Base-by-base conservation (phyloP, 2,797 vertebrate genomes). In the Typhlichthys eigenmanni region DNA sequence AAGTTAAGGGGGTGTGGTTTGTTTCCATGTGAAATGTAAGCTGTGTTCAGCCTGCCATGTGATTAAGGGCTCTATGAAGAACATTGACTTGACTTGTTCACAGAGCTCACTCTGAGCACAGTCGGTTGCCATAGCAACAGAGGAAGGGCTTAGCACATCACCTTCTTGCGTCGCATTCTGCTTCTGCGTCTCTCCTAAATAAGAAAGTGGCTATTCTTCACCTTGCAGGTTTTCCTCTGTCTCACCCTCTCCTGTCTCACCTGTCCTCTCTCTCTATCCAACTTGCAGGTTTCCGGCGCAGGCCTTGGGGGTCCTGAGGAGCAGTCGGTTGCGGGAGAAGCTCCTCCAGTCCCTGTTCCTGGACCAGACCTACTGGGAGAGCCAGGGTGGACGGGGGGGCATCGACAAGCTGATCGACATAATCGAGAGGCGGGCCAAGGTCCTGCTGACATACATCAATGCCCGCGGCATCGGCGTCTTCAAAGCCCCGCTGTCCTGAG, bases 391-490 rank as follows among this genome's bases (percentile, higher is more conserved):
- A 54, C 94, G 96, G 16, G 92, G 86, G 83, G 96, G 96, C 74
- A 95, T 99, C 61, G 96, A 98, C 85, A 96, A 95, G 64, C 92
- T 99, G 61, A 98, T 99, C 11, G 96, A 97, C 13, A 96, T 99
- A 0, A 83, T 98, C 34, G 96, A 98, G 85, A 93, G 85, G 72
- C 92, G 96, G 60, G 94, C 94, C 47, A 91, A 89, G 69, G 93
- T 98, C 76, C 92, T 99, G 63, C 91, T 98, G 60, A 96, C 95
- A 49, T 97, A 96, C 58, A 94, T 97, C 86, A 95, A 95, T 10
- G 95, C 95, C 1, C 96, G 97, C 2, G 96, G 96, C 73, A 90
- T 93, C 75, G 93, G 88, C 85, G 84, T 94, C 47, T 24, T 94
- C 14, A 66, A 93, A 0, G 96, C 97, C 95, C 93, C 94, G 58